These are phyloP conservation scores for Ranitomeya variabilis DNA, from an alignment of 2,113 vertebrate species.

Conservation along the genomic window DNA sequence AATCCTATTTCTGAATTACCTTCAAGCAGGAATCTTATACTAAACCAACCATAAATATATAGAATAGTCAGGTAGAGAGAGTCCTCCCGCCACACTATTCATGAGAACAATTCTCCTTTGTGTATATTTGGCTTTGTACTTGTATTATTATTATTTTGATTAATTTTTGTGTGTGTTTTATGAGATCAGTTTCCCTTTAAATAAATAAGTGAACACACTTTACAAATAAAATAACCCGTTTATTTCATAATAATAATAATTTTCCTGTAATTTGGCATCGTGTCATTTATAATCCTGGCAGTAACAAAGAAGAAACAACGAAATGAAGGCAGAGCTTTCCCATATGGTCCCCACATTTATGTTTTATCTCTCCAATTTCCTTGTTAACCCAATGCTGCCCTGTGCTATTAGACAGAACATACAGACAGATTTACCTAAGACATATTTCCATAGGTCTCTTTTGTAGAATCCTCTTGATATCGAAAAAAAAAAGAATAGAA, in stretches of 20 bases:
- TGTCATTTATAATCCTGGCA: conserved; percentile 37
- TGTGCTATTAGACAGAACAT: conserved; percentile 40
- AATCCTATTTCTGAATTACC: conserved; percentile 39
- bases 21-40: background rate
- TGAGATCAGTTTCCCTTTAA: conserved; percentile 65
- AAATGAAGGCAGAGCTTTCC: conserved; percentile 12
- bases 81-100: conserved; percentile 1
- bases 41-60: conserved; percentile 48
- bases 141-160: conserved; percentile 63
- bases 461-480: conserved; percentile 24
- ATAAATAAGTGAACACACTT: conserved; percentile 78
- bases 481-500: background rate
- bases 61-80: background rate
- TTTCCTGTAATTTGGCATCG: conserved; percentile 63
- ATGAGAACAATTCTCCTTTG: conserved; percentile 13
- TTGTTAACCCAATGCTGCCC: conserved; percentile 46
- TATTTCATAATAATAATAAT: conserved; percentile 57
- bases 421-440: conserved; percentile 51
- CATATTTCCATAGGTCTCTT: conserved; percentile 42
- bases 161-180: conserved; percentile 59
- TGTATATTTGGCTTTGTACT: conserved; percentile 39
- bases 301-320: conserved; percentile 32
- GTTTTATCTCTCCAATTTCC: conserved; percentile 42
- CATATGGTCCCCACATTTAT: conserved; percentile 54
- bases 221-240: conserved; percentile 77